Conservation (phyloP, 2,888 invertebrate species). For the Macaria notata region DNA sequence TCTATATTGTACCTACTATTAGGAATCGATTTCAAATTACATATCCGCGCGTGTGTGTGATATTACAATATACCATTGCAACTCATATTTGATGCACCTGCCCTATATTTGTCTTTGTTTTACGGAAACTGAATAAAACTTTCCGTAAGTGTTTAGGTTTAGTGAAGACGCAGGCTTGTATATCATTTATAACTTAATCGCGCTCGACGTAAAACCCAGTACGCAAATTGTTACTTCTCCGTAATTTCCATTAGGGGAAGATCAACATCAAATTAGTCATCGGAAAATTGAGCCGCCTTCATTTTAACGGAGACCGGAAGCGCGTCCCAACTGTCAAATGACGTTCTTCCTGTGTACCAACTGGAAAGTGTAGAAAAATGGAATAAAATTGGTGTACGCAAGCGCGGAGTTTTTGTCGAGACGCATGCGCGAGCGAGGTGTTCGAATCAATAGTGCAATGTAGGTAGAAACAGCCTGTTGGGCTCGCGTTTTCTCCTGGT, state of each 20-base stretch:
- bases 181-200: not conserved
- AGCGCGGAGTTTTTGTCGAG: conserved; percentile 32
- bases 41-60: no score
- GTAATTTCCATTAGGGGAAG: conserved; percentile 21
- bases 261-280: conserved; percentile 31
- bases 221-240: conserved; percentile 19
- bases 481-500: conserved; percentile 57
- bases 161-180: no score
- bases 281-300: conserved; percentile 32
- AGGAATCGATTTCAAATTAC: no score
- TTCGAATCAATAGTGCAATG: conserved; percentile 72
- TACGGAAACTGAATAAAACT: no score
- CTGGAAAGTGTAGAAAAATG: conserved; percentile 36
- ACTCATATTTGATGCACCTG: not conserved
- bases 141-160: no score
- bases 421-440: conserved; percentile 62
- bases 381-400: conserved; percentile 20
- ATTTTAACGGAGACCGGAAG: conserved; percentile 38
- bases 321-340: conserved; percentile 62
- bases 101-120: not conserved
- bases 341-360: conserved; percentile 61
- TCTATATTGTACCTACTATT: no score
- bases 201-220: conserved; percentile 15
- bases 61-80: no score
- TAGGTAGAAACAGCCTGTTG: conserved; percentile 71